Evolutionary conservation across 2,797 vertebrate species (phyloP).

Genomic region (Enteromius radiatus): DNA sequence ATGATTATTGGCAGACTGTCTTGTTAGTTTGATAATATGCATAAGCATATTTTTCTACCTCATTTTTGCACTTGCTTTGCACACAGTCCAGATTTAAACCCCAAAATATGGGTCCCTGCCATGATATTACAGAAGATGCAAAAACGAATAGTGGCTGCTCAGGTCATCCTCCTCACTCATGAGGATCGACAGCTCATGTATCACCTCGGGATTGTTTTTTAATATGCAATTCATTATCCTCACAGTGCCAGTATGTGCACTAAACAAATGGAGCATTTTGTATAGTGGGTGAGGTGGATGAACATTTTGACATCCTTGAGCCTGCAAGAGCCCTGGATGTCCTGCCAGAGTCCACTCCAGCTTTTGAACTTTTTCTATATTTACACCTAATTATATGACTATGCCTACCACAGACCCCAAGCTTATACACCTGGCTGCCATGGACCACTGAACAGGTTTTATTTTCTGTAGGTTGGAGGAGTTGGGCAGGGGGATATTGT

Average conservation of each 20-base stretch:
- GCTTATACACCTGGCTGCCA: neutral
- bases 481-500: neutral
- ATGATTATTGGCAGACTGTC: neutral
- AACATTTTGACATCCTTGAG: neutral
- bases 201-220: neutral
- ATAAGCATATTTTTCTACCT: neutral
- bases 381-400: neutral
- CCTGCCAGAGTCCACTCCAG: neutral
- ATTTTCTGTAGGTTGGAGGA: neutral
- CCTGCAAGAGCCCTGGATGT: neutral
- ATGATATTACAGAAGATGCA: neutral
- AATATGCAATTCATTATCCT: neutral
- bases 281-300: neutral
- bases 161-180: neutral
- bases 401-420: neutral
- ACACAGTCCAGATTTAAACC: neutral
- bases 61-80: constrained; percentile 6
- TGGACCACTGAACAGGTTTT: neutral
- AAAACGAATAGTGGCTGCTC: neutral
- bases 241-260: neutral
- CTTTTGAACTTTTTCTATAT: neutral
- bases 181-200: neutral
- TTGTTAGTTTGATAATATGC: neutral
- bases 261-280: neutral
- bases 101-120: neutral